phyloP scores from a whole-genome alignment of 1,140 invertebrate genomes.

The Ceratina calcarata region DNA sequence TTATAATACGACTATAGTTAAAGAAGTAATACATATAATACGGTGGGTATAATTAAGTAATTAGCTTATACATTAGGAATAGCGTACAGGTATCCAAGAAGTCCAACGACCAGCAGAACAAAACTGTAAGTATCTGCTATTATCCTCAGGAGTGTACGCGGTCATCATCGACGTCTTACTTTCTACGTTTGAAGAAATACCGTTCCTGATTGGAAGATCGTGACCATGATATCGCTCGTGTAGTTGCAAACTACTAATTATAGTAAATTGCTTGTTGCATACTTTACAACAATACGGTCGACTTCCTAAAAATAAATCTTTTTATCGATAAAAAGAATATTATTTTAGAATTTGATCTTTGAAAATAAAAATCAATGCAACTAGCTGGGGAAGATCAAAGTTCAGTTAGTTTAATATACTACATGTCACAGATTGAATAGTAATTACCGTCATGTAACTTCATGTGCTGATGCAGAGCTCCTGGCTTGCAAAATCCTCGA shows the following conservation, averaged over 20 bases:
- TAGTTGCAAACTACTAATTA: slow-evolving; percentile 87
- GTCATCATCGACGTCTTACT: neutral
- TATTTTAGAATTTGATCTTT: too few species aligned
- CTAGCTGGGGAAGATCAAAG: neutral
- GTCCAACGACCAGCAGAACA: slow-evolving; percentile 34
- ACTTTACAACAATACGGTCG: slow-evolving; percentile 87
- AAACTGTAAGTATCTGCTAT: slow-evolving; percentile 39
- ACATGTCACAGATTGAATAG: neutral
- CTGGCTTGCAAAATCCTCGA: slow-evolving; percentile 86
- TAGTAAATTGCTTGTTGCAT: slow-evolving; percentile 88
- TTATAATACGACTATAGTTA: too few species aligned
- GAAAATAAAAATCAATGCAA: neutral
- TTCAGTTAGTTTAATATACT: neutral
- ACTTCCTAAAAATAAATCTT: slow-evolving; percentile 83
- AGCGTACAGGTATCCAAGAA: slow-evolving; percentile 51
- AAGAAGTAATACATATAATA: neutral
- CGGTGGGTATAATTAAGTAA: neutral
- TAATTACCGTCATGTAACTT: slow-evolving; percentile 80
- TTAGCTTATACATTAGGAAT: slow-evolving; percentile 17
- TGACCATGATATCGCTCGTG: slow-evolving; percentile 87
- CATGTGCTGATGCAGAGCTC: slow-evolving; percentile 86
- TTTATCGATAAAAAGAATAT: neutral
- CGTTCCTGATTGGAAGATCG: slow-evolving; percentile 14
- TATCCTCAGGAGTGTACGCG: slow-evolving; percentile 23
- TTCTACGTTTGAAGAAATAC: neutral